Evolutionary conservation across 2,888 invertebrate species (phyloP), one percentile per base, ranked within the genome.

Genomic region (Protonemura montana): DNA sequence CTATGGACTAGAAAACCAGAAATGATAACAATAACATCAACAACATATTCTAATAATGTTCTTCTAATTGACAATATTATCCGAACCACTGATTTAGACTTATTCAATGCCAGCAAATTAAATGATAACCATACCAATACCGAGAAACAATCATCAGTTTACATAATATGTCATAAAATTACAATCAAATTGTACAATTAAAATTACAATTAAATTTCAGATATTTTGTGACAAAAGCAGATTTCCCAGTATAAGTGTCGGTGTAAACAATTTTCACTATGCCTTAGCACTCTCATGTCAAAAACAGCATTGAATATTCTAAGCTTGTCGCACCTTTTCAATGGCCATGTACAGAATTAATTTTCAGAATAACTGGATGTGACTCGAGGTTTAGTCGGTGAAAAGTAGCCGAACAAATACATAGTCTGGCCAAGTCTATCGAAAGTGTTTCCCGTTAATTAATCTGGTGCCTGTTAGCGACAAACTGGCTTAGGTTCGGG

Each of bases 281-380:
- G 59, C 13, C 13, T 59, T 21, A 10, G 2, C 7, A 13, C 59
- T 35, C 10, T 59, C 59, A 59, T 59, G 21, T 10, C 59, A 13
- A 21, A n/a, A 59, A 59, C 59, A 59, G 59, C 59, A 59, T 21
- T 2, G 59, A 2, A 21, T 21, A 59, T 21, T 59, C 3, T 3
- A 1, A 59, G 59, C 59, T 59, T 81, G 81, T 7, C 6, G 29
- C 30, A 30, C 28, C 81, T 30, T 30, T 81, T 81, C 30, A 81
- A 81, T 81, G 30, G 28, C 27, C 30, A 27, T n/a, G 81, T 81
- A 29, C 28, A 30, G 81, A 81, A 81, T 81, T 81, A 81, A 81
- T 81, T 81, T 81, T 1, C 81, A 81, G 28, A 3, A 28, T 81
- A 81, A 30, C 81, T 81, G 81, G 28, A 81, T 29, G 81, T 30